Percentiles rank a stretch among this genome's conserved stretches.
These are phyloP conservation scores for Omphaloscelis lunosa DNA, from an alignment of 2,888 invertebrate genomes.

Conservation along the genomic window DNA sequence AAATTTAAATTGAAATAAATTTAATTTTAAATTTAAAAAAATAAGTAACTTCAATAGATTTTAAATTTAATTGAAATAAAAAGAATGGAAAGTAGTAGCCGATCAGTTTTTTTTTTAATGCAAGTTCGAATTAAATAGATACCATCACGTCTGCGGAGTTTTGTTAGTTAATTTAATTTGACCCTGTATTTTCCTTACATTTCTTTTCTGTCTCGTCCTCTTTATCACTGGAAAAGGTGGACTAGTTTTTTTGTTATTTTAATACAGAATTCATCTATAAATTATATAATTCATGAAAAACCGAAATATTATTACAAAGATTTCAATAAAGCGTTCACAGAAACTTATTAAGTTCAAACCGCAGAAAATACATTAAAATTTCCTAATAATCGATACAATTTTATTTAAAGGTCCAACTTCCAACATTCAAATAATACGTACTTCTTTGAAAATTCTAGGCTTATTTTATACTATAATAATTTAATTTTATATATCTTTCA, in stretches of 20 bases:
- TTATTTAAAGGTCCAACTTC: too few relatives aligned
- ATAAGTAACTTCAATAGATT: too few relatives aligned
- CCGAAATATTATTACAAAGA: not conserved
- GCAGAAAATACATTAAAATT: conserved; percentile 4
- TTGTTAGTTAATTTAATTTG: too few relatives aligned
- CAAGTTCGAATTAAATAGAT: too few relatives aligned
- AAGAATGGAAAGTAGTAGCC: too few relatives aligned
- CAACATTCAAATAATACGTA: not conserved
- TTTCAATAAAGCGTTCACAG: not conserved
- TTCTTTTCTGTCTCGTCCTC: not conserved
- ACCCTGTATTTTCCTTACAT: too few relatives aligned
- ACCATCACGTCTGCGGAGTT: too few relatives aligned
- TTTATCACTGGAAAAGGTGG: not conserved
- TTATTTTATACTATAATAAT: not conserved
- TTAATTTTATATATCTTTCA: not conserved
- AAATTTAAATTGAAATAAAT: too few relatives aligned
- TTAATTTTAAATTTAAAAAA: too few relatives aligned
- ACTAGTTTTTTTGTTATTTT: not conserved
- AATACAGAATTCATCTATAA: not conserved
- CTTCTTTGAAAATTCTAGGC: not conserved
- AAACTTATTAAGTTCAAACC: not conserved
- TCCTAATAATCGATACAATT: not conserved
- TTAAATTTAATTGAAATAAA: too few relatives aligned
- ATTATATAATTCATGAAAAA: not conserved
- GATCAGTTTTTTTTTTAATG: too few relatives aligned